These are phyloP conservation scores for Eurytemora carolleeae DNA, from an alignment of 1,140 invertebrate genomes.

Conservation along the genomic window DNA sequence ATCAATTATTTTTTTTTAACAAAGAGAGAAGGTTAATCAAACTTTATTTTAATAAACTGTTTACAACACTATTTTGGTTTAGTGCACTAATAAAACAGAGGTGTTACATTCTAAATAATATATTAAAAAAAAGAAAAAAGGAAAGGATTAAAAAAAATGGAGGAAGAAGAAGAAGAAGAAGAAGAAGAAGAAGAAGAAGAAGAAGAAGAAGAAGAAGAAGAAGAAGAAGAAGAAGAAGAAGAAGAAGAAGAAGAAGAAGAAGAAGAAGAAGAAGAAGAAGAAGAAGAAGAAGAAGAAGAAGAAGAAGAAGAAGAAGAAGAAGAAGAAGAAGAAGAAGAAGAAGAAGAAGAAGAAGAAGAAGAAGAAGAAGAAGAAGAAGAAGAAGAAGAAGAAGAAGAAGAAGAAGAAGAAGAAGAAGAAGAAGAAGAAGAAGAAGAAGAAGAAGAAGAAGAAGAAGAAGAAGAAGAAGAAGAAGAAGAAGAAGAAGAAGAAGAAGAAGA, in stretches of 20 bases:
- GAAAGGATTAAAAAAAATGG: background rate
- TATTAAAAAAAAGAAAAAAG: background rate
- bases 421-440: background rate
- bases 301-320: background rate
- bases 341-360: background rate
- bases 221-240: background rate
- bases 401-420: background rate
- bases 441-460: background rate
- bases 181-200: background rate
- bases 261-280: background rate
- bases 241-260: background rate
- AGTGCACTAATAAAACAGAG: background rate
- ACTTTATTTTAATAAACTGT: slow-evolving; percentile 1
- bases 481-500: background rate
- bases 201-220: background rate
- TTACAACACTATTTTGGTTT: background rate
- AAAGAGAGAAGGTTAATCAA: no score
- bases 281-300: background rate
- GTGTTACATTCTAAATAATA: background rate
- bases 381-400: background rate
- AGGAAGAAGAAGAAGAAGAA: background rate
- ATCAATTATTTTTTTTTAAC: no score
- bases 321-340: background rate
- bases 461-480: background rate
- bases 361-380: background rate